Conservation (phyloP, 1,140 invertebrate genomes). For the Chelonus insularis region DNA sequence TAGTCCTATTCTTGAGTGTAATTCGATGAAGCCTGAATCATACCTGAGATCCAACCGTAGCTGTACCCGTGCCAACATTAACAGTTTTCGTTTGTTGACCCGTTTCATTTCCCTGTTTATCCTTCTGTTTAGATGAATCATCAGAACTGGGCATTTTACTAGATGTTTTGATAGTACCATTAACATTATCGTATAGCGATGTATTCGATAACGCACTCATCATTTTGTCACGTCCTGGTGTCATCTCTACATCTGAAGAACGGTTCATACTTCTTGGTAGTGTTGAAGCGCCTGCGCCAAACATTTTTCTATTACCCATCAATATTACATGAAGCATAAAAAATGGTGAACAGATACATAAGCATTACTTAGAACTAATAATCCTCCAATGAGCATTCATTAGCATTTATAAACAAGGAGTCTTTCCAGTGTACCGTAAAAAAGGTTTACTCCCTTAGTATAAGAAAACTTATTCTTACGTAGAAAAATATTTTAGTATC, state of each 20-base stretch:
- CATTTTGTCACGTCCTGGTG: conserved; percentile 70
- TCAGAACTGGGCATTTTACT: conserved; percentile 45
- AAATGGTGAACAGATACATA: background rate
- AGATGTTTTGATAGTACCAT: conserved; percentile 47
- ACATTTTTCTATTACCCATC: conserved; percentile 1
- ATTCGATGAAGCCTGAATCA: background rate
- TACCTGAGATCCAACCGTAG: conserved; percentile 62
- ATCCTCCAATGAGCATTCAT: conserved; percentile 1
- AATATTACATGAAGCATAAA: background rate
- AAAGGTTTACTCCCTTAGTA: no score
- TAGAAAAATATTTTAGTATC: no score
- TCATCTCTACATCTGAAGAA: conserved; percentile 69
- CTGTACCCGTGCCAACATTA: conserved; percentile 63
- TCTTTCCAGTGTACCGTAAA: no score
- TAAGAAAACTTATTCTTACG: no score
- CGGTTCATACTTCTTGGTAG: conserved; percentile 76
- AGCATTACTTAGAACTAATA: no score
- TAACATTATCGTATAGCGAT: conserved; percentile 87
- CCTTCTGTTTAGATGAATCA: conserved; percentile 51
- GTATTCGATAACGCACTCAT: conserved; percentile 82
- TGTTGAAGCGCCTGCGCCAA: conserved; percentile 74
- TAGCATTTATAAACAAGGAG: background rate
- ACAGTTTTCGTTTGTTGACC: conserved; percentile 56
- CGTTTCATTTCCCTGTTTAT: conserved; percentile 50
- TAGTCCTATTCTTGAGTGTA: background rate